Conservation (phyloP, 2,797 vertebrate species). For the Agapornis canus region DNA sequence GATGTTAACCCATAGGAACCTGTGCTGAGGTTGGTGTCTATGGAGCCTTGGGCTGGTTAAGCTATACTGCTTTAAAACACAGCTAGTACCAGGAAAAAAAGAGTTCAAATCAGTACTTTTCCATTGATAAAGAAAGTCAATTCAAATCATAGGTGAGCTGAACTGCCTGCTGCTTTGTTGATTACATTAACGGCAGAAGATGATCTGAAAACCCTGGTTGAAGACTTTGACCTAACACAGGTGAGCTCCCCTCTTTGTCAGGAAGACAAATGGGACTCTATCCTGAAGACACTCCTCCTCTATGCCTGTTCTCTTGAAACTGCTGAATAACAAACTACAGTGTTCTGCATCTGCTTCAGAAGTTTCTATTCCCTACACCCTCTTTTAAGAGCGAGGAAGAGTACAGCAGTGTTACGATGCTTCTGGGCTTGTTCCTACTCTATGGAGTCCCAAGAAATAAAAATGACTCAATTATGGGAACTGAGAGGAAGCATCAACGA, state of each 20-base stretch:
- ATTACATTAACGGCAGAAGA: not conserved
- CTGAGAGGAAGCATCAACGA: not conserved
- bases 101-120: not conserved
- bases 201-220: not conserved
- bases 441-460: not conserved
- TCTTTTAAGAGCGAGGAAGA: not conserved
- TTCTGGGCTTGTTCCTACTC: not conserved
- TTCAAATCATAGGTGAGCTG: not conserved
- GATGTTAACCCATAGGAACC: not conserved
- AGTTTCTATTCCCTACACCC: not conserved
- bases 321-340: not conserved
- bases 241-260: not conserved
- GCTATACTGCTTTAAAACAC: not conserved
- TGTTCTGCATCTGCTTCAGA: not conserved
- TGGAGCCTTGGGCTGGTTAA: not conserved
- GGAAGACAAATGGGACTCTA: not conserved
- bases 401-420: not conserved
- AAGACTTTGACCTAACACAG: not conserved
- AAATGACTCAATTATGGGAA: not conserved
- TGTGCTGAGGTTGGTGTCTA: not conserved
- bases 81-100: not conserved
- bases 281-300: not conserved
- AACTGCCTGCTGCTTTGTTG: not conserved
- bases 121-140: not conserved
- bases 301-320: not conserved